Conservation (phyloP, 2,888 invertebrate genomes). For the Halocaridina rubra region DNA sequence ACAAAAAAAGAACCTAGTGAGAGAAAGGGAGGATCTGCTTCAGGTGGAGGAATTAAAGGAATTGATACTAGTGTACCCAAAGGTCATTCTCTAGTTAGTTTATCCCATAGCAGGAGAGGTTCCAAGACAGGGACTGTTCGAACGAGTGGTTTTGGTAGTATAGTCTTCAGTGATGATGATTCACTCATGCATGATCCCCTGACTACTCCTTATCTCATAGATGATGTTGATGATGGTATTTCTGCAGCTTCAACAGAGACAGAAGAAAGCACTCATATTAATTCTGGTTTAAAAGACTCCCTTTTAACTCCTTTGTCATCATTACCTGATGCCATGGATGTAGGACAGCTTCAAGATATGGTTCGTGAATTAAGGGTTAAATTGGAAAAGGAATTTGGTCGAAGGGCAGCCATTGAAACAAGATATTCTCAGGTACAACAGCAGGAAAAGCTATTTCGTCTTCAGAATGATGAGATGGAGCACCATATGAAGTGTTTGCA, state of each 20-base stretch:
- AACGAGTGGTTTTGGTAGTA: background rate
- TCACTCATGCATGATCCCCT: background rate
- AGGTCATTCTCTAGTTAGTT: background rate
- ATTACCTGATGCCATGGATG: constrained; percentile 34
- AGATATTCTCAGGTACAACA: constrained; percentile 17
- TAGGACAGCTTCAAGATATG: constrained; percentile 36
- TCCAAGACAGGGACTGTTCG: background rate
- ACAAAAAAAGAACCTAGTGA: background rate
- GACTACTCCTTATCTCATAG: background rate
- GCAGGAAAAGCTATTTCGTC: constrained; percentile 9
- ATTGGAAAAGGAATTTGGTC: constrained; percentile 47
- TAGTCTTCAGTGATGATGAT: constrained; percentile 40
- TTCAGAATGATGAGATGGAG: constrained; percentile 6
- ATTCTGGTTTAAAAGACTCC: constrained; percentile 37
- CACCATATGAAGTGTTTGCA: constrained; percentile 14
- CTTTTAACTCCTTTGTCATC: constrained; percentile 31
- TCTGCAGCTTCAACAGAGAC: constrained; percentile 43
- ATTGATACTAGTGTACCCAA: background rate
- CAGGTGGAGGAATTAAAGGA: background rate
- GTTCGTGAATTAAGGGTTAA: constrained; percentile 44
- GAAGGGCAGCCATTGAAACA: constrained; percentile 16
- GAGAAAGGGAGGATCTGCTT: too few species aligned
- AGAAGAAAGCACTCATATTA: constrained; percentile 47
- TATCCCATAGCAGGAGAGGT: background rate
- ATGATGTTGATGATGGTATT: constrained; percentile 30